These are phyloP conservation scores for Amphiura filiformis DNA, from an alignment of 35 echinoderm and acorn worm genomes.

Conservation along the genomic window DNA sequence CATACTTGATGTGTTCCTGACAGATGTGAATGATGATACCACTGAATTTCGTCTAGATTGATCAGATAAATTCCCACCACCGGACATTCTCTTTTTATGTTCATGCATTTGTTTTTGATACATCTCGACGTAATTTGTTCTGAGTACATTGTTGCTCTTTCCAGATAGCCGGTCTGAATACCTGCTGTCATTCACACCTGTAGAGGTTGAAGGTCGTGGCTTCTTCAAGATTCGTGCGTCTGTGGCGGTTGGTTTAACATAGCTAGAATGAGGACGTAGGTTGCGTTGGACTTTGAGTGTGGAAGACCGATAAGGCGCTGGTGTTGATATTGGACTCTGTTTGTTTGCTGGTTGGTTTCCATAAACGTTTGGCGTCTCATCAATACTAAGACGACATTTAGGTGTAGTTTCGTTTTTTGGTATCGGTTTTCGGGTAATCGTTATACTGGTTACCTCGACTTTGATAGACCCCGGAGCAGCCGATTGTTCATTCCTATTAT, in stretches of 20 bases:
- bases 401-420: not conserved
- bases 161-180: conserved; percentile 21
- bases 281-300: not conserved
- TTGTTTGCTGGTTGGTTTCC: not conserved
- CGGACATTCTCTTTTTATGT: conserved; percentile 56
- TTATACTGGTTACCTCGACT: not conserved
- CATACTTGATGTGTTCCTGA: not conserved
- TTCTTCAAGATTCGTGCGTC: conserved; percentile 25
- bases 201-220: conserved; percentile 16
- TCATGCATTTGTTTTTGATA: conserved; percentile 57
- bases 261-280: conserved; percentile 43
- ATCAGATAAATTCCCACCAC: conserved; percentile 7
- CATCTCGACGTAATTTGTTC: conserved; percentile 38
- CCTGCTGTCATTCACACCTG: conserved; percentile 37
- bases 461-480: not conserved
- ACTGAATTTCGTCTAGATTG: not conserved
- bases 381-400: not conserved
- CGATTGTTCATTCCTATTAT: not conserved
- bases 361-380: not conserved
- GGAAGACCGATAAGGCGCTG: conserved; percentile 5
- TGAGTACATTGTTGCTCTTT: conserved; percentile 30
- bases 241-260: not conserved
- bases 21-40: not conserved
- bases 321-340: not conserved
- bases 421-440: not conserved